Conservation (phyloP, 2,888 invertebrate genomes). For the Drosophila seclusa region DNA sequence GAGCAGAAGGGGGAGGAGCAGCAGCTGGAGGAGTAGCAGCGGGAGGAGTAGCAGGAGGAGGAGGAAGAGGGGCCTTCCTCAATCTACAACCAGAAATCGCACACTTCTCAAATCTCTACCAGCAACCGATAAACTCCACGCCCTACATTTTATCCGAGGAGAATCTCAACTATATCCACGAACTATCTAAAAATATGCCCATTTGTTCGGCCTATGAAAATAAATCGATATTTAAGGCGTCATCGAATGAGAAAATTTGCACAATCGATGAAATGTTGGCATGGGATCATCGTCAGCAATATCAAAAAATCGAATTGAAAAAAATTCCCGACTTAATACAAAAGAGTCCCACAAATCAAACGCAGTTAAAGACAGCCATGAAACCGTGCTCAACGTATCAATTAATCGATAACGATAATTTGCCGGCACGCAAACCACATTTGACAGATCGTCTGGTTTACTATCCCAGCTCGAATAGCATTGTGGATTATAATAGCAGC, state of each 20-base stretch:
- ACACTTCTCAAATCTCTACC: neutral
- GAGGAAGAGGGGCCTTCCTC: neutral
- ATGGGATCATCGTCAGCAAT: constrained; percentile 72
- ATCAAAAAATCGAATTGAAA: neutral
- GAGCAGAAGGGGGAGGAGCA: neutral
- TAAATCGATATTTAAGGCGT: constrained; percentile 83
- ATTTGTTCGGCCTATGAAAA: constrained; percentile 85
- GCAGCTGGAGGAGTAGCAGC: neutral
- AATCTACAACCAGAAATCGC: neutral
- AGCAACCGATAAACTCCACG: neutral
- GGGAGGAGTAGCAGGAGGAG: neutral
- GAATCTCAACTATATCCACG: constrained; percentile 84
- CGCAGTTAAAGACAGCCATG: neutral
- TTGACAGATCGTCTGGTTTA: constrained; percentile 93
- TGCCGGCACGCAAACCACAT: constrained; percentile 63
- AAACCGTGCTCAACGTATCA: neutral
- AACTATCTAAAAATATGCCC: constrained; percentile 84
- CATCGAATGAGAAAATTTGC: constrained; percentile 55
- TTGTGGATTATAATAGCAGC: constrained; percentile 83
- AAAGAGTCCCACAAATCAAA: neutral
- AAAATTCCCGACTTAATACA: neutral
- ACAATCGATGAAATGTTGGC: constrained; percentile 79
- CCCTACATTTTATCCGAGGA: constrained; percentile 82
- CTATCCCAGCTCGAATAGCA: constrained; percentile 88
- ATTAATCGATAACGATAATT: constrained; percentile 49